These are phyloP conservation scores for Sinocyclocheilus rhinocerous DNA, from an alignment of 2,113 vertebrate species.

Conservation along the genomic window DNA sequence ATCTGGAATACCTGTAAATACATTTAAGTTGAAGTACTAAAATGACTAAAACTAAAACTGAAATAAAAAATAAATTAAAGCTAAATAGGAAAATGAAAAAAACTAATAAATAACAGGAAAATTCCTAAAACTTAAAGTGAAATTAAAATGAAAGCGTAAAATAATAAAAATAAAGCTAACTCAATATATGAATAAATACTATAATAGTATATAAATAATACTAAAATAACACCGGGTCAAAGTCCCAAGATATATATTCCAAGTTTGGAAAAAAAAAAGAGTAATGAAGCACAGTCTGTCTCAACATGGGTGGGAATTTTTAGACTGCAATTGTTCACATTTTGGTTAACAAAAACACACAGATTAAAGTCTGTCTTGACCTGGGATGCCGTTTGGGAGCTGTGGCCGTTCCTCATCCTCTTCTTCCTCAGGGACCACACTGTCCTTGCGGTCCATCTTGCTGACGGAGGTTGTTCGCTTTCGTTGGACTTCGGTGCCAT, in stretches of 20 bases:
- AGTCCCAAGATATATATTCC: neutral
- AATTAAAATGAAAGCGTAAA: neutral
- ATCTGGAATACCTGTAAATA: neutral
- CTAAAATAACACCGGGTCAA: neutral
- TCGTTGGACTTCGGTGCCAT: constrained; percentile 90
- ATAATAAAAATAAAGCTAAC: neutral
- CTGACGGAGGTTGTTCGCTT: constrained; percentile 97
- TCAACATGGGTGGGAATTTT: neutral
- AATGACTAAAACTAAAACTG: neutral
- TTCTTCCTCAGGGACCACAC: constrained; percentile 94
- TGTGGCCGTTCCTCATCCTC: constrained; percentile 94
- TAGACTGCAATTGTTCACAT: neutral
- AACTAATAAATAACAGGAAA: neutral
- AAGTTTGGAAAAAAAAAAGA: neutral
- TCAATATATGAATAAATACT: neutral
- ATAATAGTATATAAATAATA: neutral
- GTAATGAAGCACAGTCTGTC: neutral
- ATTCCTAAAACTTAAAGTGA: neutral
- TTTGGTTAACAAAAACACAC: neutral
- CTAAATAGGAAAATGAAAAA: neutral
- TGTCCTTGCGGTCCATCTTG: constrained; percentile 97
- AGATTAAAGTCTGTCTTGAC: constrained; percentile 67
- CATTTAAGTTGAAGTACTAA: neutral
- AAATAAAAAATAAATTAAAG: neutral
- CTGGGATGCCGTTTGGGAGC: constrained; percentile 84